Conservation (phyloP, 1,140 invertebrate species). For the Ceratina calcarata region DNA sequence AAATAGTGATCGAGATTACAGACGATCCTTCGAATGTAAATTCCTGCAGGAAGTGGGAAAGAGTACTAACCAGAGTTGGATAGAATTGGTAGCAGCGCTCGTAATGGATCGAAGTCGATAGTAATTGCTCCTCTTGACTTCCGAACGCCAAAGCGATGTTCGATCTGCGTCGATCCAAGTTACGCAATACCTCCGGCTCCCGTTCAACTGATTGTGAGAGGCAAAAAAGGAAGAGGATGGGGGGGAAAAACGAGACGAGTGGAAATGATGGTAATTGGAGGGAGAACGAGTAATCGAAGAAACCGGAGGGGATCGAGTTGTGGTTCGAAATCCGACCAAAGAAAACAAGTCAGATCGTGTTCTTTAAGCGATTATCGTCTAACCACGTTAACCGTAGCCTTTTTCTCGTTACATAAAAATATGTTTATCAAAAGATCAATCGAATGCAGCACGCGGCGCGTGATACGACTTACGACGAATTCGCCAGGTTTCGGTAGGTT, state of each 20-base stretch:
- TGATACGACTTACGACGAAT: neutral
- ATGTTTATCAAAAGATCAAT: neutral
- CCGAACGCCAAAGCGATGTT: neutral
- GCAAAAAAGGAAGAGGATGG: neutral
- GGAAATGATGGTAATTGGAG: slow-evolving; percentile 1
- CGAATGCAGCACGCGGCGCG: neutral
- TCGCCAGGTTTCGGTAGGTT: neutral
- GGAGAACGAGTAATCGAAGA: slow-evolving; percentile 1
- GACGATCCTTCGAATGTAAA: neutral
- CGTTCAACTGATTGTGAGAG: neutral
- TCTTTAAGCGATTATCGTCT: neutral
- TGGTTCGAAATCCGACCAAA: neutral
- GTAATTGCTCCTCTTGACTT: slow-evolving; percentile 24
- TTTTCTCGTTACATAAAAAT: neutral
- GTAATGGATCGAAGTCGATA: neutral
- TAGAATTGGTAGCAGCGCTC: neutral
- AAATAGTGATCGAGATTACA: no score
- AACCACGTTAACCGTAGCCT: neutral
- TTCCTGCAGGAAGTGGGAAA: neutral
- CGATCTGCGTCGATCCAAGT: slow-evolving; percentile 1
- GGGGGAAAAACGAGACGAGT: neutral
- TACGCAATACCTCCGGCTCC: neutral
- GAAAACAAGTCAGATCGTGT: neutral
- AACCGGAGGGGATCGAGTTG: neutral
- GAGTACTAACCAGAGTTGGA: no score